Evolutionary conservation across 2,113 vertebrate species (phyloP).

Genomic region (Laterallus jamaicensis): DNA sequence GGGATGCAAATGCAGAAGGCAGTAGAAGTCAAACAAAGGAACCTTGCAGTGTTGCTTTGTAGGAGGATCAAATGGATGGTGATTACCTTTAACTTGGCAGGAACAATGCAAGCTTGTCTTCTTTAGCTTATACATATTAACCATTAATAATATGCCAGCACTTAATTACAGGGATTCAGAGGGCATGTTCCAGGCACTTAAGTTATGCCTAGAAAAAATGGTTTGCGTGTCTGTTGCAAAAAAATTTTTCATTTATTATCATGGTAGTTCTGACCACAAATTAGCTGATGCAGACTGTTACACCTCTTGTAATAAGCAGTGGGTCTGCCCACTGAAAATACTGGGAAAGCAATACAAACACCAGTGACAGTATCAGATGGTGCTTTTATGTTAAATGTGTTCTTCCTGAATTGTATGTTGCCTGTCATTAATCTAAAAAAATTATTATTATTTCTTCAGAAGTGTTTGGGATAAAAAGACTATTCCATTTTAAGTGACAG

Average conservation of each 20-base stretch:
- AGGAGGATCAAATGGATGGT: not conserved
- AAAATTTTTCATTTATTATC: not conserved
- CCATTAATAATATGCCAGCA: not conserved
- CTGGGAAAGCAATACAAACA: not conserved
- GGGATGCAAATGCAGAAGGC: not conserved
- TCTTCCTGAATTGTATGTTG: not conserved
- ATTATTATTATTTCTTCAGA: not conserved
- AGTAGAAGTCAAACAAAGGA: not conserved
- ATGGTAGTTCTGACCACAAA: not conserved
- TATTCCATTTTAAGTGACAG: not conserved
- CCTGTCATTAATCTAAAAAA: not conserved
- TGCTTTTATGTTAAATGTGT: not conserved
- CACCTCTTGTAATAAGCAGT: not conserved
- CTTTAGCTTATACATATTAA: not conserved
- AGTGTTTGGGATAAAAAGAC: not conserved
- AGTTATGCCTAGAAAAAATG: not conserved
- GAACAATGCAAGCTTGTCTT: not conserved
- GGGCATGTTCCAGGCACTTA: not conserved
- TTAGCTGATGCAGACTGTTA: not conserved
- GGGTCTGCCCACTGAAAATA: not conserved
- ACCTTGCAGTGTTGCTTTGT: not conserved
- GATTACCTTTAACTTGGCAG: not conserved
- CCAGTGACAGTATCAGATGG: not conserved
- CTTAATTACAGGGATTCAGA: not conserved
- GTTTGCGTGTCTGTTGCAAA: not conserved